phyloP scores from a whole-genome alignment of 2,888 invertebrate species.

The Anarsia innoxiella region DNA sequence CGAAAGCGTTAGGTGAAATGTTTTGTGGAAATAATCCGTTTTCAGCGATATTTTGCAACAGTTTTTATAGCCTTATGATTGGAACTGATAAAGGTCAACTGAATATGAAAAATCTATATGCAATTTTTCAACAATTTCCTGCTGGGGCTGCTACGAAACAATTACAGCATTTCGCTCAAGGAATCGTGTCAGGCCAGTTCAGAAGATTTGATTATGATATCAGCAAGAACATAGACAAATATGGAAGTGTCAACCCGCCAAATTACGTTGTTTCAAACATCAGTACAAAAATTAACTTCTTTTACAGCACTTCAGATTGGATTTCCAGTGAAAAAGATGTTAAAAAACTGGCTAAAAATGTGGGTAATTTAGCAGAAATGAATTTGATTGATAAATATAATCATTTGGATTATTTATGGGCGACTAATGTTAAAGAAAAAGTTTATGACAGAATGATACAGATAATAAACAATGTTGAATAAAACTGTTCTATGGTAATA shows the following conservation, averaged over 20 bases:
- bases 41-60: background rate
- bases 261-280: too few species aligned
- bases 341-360: slow-evolving; percentile 16
- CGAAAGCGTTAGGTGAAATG: background rate
- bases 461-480: too few species aligned
- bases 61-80: slow-evolving; percentile 43
- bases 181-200: slow-evolving; percentile 40
- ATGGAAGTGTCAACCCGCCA: slow-evolving; percentile 39
- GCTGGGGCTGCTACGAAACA: slow-evolving; percentile 59
- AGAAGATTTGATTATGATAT: slow-evolving; percentile 44
- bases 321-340: slow-evolving; percentile 22
- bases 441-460: slow-evolving; percentile 21
- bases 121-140: slow-evolving; percentile 25
- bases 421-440: slow-evolving; percentile 21
- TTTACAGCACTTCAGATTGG: slow-evolving; percentile 28
- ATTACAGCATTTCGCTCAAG: slow-evolving; percentile 71
- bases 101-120: slow-evolving; percentile 69
- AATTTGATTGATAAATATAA: slow-evolving; percentile 24
- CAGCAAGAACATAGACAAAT: slow-evolving; percentile 35
- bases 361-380: slow-evolving; percentile 23
- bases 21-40: background rate
- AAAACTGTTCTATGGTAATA: too few species aligned
- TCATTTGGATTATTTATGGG: slow-evolving; percentile 31
- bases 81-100: slow-evolving; percentile 74
- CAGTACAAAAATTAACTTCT: too few species aligned